Conservation (phyloP, 2,888 invertebrate genomes). For the Melanophora roralis region DNA sequence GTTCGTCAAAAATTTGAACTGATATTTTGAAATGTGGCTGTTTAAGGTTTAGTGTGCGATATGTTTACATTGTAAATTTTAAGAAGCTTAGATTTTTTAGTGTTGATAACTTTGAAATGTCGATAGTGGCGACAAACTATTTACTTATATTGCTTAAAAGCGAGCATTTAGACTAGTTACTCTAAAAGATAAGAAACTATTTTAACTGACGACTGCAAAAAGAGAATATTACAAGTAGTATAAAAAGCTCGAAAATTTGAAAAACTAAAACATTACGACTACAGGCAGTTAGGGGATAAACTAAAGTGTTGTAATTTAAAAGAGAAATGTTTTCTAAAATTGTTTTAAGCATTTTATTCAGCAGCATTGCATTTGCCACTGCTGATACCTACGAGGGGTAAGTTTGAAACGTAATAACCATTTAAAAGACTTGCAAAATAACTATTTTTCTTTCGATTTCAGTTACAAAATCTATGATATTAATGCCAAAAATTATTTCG, state of each 20-base stretch:
- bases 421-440: neutral
- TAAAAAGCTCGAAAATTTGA: constrained; percentile 31
- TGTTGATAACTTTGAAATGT: constrained; percentile 22
- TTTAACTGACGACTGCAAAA: neutral
- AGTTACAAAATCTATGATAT: constrained; percentile 75
- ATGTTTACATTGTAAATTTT: too few relatives aligned
- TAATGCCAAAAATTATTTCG: constrained; percentile 64
- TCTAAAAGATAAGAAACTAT: constrained; percentile 39
- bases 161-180: neutral
- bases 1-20: too few relatives aligned
- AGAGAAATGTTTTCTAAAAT: constrained; percentile 57
- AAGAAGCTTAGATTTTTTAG: neutral
- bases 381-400: constrained; percentile 54
- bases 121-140: neutral
- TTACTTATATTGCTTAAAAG: neutral
- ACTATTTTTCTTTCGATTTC: neutral
- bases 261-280: constrained; percentile 11
- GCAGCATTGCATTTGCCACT: constrained; percentile 39
- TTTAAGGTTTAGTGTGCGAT: too few relatives aligned
- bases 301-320: neutral
- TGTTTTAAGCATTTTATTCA: constrained; percentile 46
- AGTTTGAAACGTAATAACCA: neutral
- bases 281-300: constrained; percentile 9
- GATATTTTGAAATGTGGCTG: too few relatives aligned
- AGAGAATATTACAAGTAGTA: neutral